Conservation (phyloP, 2,113 vertebrate genomes). For the Phalacrocorax aristotelis region DNA sequence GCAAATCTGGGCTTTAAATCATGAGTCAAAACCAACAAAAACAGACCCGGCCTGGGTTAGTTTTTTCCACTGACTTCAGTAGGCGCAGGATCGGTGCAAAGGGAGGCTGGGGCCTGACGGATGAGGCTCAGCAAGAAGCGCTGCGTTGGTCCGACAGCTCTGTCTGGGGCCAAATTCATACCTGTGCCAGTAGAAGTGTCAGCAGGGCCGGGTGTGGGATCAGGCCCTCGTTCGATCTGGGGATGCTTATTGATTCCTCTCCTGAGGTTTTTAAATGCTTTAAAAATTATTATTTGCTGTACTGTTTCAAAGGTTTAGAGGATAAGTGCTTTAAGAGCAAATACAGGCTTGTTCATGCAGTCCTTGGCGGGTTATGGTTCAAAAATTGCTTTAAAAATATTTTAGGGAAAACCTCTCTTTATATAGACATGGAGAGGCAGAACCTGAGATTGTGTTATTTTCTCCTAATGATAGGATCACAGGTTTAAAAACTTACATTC, state of each 20-base stretch:
- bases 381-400: neutral
- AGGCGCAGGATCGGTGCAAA: neutral
- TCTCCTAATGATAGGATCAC: neutral
- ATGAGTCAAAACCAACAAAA: conserved; percentile 16
- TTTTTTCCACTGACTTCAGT: conserved; percentile 37
- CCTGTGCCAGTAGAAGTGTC: neutral
- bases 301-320: neutral
- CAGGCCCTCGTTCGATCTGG: neutral
- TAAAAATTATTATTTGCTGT: neutral
- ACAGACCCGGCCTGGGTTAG: neutral
- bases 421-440: neutral
- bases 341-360: neutral
- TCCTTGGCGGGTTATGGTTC: neutral
- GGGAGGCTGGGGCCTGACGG: neutral
- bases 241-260: neutral
- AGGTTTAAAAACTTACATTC: neutral
- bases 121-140: neutral
- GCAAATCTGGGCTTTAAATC: conserved; percentile 27
- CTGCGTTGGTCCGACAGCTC: neutral
- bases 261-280: neutral
- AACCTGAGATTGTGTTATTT: neutral
- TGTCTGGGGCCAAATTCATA: neutral
- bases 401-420: neutral
- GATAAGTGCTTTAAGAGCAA: neutral
- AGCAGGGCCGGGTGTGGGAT: neutral